Evolutionary conservation across 2,888 invertebrate genomes (phyloP), one percentile per base, ranked within the genome.

Genomic region (Philereme transversata): DNA sequence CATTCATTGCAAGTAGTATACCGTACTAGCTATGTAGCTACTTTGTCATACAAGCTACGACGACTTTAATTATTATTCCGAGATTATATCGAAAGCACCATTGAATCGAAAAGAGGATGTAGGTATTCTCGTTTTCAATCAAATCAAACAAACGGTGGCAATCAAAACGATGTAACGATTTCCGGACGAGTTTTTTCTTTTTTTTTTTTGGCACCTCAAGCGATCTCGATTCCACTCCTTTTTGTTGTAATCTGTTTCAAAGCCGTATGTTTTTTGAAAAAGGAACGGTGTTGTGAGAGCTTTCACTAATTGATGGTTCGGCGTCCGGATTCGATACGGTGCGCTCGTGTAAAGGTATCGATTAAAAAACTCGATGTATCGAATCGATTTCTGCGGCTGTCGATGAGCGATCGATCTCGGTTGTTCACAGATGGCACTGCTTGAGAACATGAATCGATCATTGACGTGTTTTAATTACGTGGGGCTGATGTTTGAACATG

Each of bases 261-360:
- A 86, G 79, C 85, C 83, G 84, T 83, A 78, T 83, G 87, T 87
- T 82, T 84, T 77, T 77, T 81, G 77, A 78, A 81, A 82, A 84
- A 85, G 81, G 81, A 82, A 75, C 74, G 77, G 76, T 78, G 79
- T 78, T 84, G 84, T 85, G 83, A 86, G 86, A 87, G 85, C 82
- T 82, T 83, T 87, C 81, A 86, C 88, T 90, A 88, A 90, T 90
- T 89, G 89, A 87, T 82, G 79, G 79, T 76, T 77, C 81, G 81
- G 75, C 71, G 73, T 79, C 73, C 73, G 75, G 68, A 85, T 86
- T 85, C 80, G 85, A 74, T 77, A 76, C 81, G 85, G 78, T 81
- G 81, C 76, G 73, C 77, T 79, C 79, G 79, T 80, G 75, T 73
- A 73, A 75, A 71, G 70, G 74, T 77, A 78, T 74, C 74, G 72